phyloP scores from a whole-genome alignment of 2,888 invertebrate species.

The Campoplex nolae region DNA sequence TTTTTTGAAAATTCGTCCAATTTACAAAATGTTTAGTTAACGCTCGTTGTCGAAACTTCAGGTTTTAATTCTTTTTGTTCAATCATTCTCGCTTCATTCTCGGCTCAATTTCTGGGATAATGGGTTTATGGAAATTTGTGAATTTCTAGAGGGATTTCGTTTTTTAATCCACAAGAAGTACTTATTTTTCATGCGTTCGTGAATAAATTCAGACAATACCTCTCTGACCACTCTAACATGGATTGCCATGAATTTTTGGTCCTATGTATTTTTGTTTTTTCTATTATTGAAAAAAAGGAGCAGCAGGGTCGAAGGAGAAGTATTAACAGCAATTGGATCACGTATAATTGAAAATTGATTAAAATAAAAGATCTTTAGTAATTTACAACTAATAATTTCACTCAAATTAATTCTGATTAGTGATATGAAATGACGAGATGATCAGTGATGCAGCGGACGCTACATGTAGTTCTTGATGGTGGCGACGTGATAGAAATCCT shows the following conservation, averaged over 20 bases:
- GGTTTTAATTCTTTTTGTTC: background rate
- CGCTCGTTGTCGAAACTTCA: background rate
- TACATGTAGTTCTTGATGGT: constrained; percentile 6
- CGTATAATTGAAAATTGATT: no score
- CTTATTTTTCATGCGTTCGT: background rate
- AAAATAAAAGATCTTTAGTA: no score
- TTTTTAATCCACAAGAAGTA: background rate
- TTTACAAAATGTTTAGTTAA: constrained; percentile 1
- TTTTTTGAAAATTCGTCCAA: background rate
- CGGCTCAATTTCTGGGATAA: background rate
- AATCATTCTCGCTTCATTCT: background rate
- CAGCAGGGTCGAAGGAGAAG: no score
- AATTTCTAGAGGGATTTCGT: background rate
- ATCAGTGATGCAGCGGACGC: constrained; percentile 12
- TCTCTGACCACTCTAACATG: no score
- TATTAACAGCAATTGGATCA: no score
- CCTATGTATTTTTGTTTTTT: background rate
- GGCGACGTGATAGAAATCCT: constrained; percentile 24
- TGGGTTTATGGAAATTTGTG: background rate
- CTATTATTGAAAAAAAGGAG: no score
- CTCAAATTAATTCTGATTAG: background rate
- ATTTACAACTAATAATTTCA: background rate
- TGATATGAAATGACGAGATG: constrained; percentile 4
- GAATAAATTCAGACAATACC: no score
- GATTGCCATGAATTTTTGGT: no score